Conservation (phyloP, 2,797 vertebrate genomes). For the Hylomyscus alleni region DNA sequence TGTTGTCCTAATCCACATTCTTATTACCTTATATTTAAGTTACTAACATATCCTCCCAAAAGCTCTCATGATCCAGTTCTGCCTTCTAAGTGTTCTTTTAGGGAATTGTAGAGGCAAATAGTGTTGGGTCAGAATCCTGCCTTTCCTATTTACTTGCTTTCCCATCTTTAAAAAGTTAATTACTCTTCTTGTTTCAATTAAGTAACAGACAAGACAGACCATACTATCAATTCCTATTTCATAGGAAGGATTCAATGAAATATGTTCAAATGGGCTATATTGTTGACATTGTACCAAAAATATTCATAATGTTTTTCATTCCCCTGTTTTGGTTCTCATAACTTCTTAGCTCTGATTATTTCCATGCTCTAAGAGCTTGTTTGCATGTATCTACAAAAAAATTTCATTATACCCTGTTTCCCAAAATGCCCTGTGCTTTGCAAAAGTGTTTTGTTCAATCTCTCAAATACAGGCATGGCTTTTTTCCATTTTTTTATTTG, state of each 20-base stretch:
- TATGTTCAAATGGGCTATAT: not conserved
- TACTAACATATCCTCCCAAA: not conserved
- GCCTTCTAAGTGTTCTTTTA: not conserved
- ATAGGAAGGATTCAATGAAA: conserved; percentile 6
- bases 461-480: not conserved
- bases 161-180: not conserved
- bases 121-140: not conserved
- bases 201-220: not conserved
- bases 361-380: not conserved
- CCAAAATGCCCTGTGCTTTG: not conserved
- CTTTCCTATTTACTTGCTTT: not conserved
- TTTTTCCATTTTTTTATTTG: conserved; percentile 5
- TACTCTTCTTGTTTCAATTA: conserved; percentile 18
- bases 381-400: not conserved
- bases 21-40: conserved; percentile 56
- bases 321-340: not conserved
- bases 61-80: not conserved
- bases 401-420: not conserved
- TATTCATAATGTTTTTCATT: conserved; percentile 15
- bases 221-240: conserved; percentile 1
- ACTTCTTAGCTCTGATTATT: not conserved
- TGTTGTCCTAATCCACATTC: not conserved
- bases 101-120: not conserved
- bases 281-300: not conserved
- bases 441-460: not conserved